Percentiles rank a stretch among this genome's conserved stretches.
Conservation (phyloP, 2,797 vertebrate species). For the Esox masquinongy region DNA sequence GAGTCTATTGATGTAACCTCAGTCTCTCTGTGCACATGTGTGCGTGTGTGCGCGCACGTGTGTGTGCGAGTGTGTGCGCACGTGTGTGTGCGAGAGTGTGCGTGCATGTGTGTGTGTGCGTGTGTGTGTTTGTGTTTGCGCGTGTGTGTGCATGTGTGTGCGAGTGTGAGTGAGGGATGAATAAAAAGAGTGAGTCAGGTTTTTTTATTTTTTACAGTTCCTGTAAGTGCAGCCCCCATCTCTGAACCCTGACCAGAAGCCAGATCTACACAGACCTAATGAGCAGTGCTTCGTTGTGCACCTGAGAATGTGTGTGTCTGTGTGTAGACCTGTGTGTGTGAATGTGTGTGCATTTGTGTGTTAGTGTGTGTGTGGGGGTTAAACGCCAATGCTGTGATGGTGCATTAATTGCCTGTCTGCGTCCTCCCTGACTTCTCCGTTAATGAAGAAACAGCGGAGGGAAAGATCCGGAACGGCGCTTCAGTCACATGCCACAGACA, state of each 20-base stretch:
- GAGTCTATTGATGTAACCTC: constrained; percentile 44
- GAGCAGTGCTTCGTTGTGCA: constrained; percentile 4
- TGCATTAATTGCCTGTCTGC: constrained; percentile 6
- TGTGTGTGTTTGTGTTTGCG: constrained; percentile 30
- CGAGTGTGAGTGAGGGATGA: constrained; percentile 23
- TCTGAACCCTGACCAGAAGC: not conserved
- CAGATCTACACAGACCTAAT: not conserved
- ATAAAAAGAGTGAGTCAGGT: not conserved
- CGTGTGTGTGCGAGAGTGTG: no score
- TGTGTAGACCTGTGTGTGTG: constrained; percentile 7
- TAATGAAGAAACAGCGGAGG: constrained; percentile 1
- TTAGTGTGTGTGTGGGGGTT: not conserved
- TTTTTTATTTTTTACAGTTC: not conserved
- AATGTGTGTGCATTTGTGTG: constrained; percentile 6
- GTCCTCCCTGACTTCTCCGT: not conserved
- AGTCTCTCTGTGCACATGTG: constrained; percentile 6
- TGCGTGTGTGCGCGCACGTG: constrained; percentile 15
- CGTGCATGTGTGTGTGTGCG: no score
- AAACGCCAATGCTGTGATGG: not conserved
- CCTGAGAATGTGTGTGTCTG: not conserved
- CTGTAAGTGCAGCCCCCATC: not conserved
- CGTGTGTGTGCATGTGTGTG: constrained; percentile 50
- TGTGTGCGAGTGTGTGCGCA: no score
- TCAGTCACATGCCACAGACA: not conserved
- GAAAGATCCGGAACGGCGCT: not conserved